phyloP scores from a whole-genome alignment of 2,797 vertebrate species.

The Acanthopagrus latus region DNA sequence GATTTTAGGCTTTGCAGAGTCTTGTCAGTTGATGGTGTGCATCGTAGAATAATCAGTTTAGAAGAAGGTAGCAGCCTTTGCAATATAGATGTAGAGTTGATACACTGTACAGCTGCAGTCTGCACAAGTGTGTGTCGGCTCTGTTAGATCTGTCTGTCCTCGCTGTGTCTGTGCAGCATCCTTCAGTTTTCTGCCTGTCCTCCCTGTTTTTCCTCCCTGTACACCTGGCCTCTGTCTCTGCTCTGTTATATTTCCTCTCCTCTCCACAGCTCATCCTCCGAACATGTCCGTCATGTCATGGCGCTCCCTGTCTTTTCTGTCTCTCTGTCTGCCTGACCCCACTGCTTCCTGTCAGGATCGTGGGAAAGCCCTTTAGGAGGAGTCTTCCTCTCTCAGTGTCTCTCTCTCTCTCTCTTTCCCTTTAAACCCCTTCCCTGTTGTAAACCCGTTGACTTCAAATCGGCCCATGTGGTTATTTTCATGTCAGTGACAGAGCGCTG shows the following conservation, averaged over 20 bases:
- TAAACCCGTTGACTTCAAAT: constrained; percentile 37
- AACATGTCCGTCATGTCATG: constrained; percentile 21
- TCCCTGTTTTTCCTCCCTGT: constrained; percentile 16
- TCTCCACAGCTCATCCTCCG: constrained; percentile 11
- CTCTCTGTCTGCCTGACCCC: constrained; percentile 31
- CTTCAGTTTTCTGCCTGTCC: constrained; percentile 17
- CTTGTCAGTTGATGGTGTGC: not conserved
- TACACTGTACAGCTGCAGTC: constrained; percentile 25
- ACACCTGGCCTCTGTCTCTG: constrained; percentile 58
- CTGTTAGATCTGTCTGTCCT: not conserved
- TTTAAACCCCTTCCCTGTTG: constrained; percentile 16
- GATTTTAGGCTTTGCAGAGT: not conserved
- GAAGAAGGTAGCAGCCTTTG: constrained; percentile 13
- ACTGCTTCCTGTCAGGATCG: constrained; percentile 78
- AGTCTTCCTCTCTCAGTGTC: constrained; percentile 28
- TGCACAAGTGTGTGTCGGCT: not conserved
- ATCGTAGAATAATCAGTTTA: not conserved
- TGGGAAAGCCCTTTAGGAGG: constrained; percentile 75
- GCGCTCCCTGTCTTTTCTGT: constrained; percentile 14
- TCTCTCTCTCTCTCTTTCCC: constrained; percentile 6
- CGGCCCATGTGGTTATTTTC: constrained; percentile 43
- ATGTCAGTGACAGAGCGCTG: constrained; percentile 20
- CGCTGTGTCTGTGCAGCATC: constrained; percentile 7
- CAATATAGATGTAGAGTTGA: constrained; percentile 20
- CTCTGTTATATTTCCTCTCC: constrained; percentile 39